Base-by-base conservation (phyloP, 2,113 vertebrate species). In the Capricornis sumatraensis region DNA sequence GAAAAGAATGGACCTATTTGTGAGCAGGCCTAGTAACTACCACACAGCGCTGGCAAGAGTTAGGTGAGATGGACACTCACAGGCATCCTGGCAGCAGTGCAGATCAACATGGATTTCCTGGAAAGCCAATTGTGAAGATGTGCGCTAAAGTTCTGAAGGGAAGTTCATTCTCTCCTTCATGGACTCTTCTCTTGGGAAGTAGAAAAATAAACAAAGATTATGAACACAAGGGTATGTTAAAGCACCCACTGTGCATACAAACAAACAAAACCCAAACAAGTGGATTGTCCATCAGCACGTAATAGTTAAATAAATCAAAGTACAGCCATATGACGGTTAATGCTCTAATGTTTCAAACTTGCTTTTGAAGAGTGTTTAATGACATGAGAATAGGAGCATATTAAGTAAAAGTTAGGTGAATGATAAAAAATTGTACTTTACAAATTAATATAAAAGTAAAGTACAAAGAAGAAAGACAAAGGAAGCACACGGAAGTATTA, bases 401-500 rank as follows among this genome's bases (percentile, higher is more conserved):
- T 55, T 82, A 94, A 81, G 33, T n/a, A 87, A 90, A 83, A 78
- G 1, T 43, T 53, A 76, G 76, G 43, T 52, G 25, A 89, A 62
- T 55, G 19, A 81, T 83, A 88, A 94, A 96, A 67, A 83, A 67
- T 47, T 95, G n/a, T 11, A 47, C 12, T 91, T 7, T 87, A 81
- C 25, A 60, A 50, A 55, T 84, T 79, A 91, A 86, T 57, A 85
- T 57, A 92, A 96, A 95, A 97, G 47, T 64, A 84, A 89, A 91
- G 21, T 58, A 28, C 50, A 11, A 67, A 89, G 60, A 60, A 95
- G 84, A 47, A 90, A 76, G 36, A 33, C 52, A 91, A 50, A 85
- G 36, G 33, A 95, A 86, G 84, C n/a, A 60, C 15, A 93, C 7
- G 40, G 19, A 91, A 92, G 55, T 91, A 90, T 58, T 53, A 64